Conservation (phyloP, 2,888 invertebrate species). For the Opisthograptis luteolata region DNA sequence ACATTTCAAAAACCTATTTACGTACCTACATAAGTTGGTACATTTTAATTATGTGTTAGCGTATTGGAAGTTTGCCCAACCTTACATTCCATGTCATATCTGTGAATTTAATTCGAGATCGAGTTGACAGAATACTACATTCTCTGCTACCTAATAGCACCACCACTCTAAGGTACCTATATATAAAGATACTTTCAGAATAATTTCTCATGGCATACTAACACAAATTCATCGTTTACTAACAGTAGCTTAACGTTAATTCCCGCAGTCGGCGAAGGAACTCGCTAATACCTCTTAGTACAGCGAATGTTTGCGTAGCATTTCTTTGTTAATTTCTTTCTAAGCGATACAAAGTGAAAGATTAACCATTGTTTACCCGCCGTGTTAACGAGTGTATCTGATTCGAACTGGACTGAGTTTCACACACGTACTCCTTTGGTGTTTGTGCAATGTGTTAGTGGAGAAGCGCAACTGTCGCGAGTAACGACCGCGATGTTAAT, state of each 20-base stretch:
- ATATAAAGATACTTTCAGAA: slow-evolving; percentile 24
- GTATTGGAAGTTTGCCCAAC: slow-evolving; percentile 37
- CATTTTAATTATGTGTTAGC: slow-evolving; percentile 44
- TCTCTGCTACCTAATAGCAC: slow-evolving; percentile 12
- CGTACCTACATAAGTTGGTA: slow-evolving; percentile 10
- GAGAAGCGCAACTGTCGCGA: slow-evolving; percentile 66
- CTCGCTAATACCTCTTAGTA: slow-evolving; percentile 59
- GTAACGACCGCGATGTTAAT: slow-evolving; percentile 41
- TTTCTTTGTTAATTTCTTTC: slow-evolving; percentile 73
- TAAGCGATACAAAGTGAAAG: slow-evolving; percentile 78
- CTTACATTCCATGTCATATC: slow-evolving; percentile 33
- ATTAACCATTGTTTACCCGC: slow-evolving; percentile 72
- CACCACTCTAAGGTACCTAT: slow-evolving; percentile 5
- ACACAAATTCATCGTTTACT: slow-evolving; percentile 49
- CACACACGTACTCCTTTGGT: slow-evolving; percentile 64
- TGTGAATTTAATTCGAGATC: slow-evolving; percentile 26
- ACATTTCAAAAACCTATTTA: slow-evolving; percentile 52
- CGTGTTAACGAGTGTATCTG: slow-evolving; percentile 66
- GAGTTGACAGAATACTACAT: slow-evolving; percentile 17
- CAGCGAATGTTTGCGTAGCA: slow-evolving; percentile 61
- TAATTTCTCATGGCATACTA: slow-evolving; percentile 57
- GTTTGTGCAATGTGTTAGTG: slow-evolving; percentile 69
- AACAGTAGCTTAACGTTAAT: slow-evolving; percentile 45
- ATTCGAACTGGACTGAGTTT: slow-evolving; percentile 73
- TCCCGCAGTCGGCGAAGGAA: slow-evolving; percentile 58